Conservation (phyloP, 2,113 vertebrate species). For the Seriola dumerili region DNA sequence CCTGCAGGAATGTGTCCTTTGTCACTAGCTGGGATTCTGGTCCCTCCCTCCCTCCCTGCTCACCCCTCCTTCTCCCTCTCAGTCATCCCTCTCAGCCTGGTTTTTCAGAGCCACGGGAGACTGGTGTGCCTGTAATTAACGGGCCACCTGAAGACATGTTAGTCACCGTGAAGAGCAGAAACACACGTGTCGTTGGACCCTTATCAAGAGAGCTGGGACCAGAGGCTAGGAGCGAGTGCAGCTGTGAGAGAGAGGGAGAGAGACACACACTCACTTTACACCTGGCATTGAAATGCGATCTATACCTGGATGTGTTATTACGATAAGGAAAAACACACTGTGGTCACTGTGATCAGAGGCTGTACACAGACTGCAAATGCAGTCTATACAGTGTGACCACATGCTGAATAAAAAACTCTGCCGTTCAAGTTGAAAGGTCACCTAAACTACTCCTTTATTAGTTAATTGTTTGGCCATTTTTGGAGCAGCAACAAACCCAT, state of each 20-base stretch:
- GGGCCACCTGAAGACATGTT: slow-evolving; percentile 30
- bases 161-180: slow-evolving; percentile 7
- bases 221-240: background rate
- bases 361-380: no score
- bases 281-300: background rate
- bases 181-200: slow-evolving; percentile 5
- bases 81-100: slow-evolving; percentile 12
- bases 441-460: no score
- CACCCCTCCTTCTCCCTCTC: background rate
- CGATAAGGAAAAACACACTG: background rate
- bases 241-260: background rate
- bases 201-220: slow-evolving; percentile 16
- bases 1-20: slow-evolving; percentile 19
- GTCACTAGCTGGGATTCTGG: slow-evolving; percentile 7
- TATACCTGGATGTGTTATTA: background rate
- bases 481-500: no score
- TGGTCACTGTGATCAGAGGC: no score
- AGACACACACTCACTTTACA: background rate
- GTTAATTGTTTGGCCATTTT: no score
- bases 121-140: slow-evolving; percentile 50
- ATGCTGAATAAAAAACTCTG: no score
- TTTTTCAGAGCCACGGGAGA: slow-evolving; percentile 12
- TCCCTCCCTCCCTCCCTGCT: background rate
- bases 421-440: no score
- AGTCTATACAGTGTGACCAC: no score